Conservation (phyloP, 2,888 invertebrate species). For the Amaurobius ferox region DNA sequence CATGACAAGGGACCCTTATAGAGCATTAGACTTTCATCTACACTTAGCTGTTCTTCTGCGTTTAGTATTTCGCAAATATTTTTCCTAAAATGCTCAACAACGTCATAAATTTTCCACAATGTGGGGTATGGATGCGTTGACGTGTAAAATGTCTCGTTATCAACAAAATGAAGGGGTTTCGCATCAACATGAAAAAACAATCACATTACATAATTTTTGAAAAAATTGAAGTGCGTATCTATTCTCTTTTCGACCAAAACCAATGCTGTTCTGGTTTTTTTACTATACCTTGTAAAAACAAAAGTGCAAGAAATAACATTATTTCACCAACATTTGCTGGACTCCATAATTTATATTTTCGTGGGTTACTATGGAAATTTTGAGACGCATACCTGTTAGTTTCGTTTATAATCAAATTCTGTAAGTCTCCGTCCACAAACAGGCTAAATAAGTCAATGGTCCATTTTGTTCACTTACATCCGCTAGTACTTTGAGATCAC, state of each 20-base stretch:
- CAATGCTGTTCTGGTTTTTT: slow-evolving; percentile 30
- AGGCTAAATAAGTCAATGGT: neutral
- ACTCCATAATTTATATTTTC: slow-evolving; percentile 2
- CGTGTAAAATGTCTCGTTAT: neutral
- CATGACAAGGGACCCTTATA: slow-evolving; percentile 61
- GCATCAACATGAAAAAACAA: slow-evolving; percentile 22
- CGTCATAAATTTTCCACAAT: slow-evolving; percentile 22
- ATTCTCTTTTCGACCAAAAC: slow-evolving; percentile 28
- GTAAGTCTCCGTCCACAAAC: slow-evolving; percentile 7
- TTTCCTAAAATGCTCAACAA: slow-evolving; percentile 16
- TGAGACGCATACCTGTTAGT: slow-evolving; percentile 9
- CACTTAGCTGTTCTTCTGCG: slow-evolving; percentile 20
- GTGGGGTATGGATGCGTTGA: neutral
- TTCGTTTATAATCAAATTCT: slow-evolving; percentile 16
- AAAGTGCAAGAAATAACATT: slow-evolving; percentile 3
- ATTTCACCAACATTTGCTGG: slow-evolving; percentile 3
- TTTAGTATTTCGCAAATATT: slow-evolving; percentile 9
- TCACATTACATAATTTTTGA: slow-evolving; percentile 28
- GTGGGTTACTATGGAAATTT: neutral
- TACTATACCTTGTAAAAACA: slow-evolving; percentile 10
- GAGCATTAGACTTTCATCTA: slow-evolving; percentile 27
- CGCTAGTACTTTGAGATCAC: slow-evolving; percentile 15
- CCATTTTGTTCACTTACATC: slow-evolving; percentile 28
- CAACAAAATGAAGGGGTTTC: slow-evolving; percentile 26
- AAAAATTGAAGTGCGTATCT: slow-evolving; percentile 13